A percentile compares a stretch with the other conserved stretches of the same genome.
Conservation (phyloP, 2,888 invertebrate species). For the Beris chalybata region DNA sequence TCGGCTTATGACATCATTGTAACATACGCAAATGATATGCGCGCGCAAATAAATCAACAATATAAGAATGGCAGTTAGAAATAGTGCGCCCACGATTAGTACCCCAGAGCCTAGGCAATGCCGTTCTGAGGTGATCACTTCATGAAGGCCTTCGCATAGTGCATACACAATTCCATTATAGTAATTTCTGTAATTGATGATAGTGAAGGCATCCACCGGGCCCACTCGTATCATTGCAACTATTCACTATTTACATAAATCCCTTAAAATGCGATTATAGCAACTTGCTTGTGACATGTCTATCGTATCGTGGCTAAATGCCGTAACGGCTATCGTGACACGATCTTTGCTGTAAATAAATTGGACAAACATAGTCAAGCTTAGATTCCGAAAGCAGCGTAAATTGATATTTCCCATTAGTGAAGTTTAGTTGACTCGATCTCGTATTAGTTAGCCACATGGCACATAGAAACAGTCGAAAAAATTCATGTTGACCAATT, state of each 20-base stretch:
- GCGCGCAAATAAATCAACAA: conserved; percentile 26
- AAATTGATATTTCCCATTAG: conserved; percentile 26
- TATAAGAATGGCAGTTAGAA: conserved; percentile 7
- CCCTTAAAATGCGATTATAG: conserved; percentile 14
- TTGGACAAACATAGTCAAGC: not conserved
- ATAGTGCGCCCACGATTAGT: not conserved
- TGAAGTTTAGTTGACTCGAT: no score
- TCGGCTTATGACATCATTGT: not conserved
- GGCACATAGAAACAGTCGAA: no score
- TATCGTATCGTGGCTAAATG: not conserved
- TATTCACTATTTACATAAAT: conserved; percentile 23
- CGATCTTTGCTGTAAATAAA: conserved; percentile 11
- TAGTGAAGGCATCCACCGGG: conserved; percentile 1
- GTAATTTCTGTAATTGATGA: conserved; percentile 32
- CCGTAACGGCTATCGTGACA: conserved; percentile 16
- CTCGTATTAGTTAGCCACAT: no score
- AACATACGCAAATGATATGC: conserved; percentile 24
- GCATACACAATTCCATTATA: conserved; percentile 14
- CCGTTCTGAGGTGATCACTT: not conserved
- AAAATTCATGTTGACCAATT: no score
- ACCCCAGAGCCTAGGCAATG: not conserved
- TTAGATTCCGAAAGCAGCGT: not conserved
- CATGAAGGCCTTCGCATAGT: not conserved
- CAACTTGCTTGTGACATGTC: conserved; percentile 6
- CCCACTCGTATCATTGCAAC: not conserved